phyloP scores from a whole-genome alignment of 2,113 vertebrate species.

The Xiphias gladius region DNA sequence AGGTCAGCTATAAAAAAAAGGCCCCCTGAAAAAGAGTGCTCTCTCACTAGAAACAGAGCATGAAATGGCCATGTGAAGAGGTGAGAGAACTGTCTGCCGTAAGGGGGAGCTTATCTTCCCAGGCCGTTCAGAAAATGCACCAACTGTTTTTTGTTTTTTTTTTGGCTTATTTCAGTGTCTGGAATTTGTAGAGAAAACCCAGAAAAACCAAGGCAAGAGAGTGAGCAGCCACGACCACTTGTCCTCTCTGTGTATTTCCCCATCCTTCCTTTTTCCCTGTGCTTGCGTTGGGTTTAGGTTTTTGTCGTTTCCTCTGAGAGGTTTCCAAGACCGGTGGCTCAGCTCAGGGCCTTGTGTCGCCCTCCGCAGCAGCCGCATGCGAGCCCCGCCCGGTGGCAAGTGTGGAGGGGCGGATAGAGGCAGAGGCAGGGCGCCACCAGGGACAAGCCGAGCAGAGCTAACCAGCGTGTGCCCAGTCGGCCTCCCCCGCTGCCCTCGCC shows the following conservation, averaged over 20 bases:
- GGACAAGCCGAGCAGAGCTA: slow-evolving; percentile 94
- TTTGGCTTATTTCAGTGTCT: slow-evolving; percentile 80
- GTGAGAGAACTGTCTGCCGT: slow-evolving; percentile 75
- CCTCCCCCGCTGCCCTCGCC: slow-evolving; percentile 85
- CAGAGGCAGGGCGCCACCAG: slow-evolving; percentile 98
- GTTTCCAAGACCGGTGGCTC: slow-evolving; percentile 67
- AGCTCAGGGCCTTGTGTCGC: slow-evolving; percentile 94
- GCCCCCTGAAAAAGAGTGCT: slow-evolving; percentile 77
- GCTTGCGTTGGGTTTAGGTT: slow-evolving; percentile 71
- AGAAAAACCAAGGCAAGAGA: slow-evolving; percentile 71
- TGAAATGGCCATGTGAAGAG: slow-evolving; percentile 74
- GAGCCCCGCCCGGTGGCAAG: slow-evolving; percentile 94
- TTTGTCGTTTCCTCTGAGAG: slow-evolving; percentile 26
- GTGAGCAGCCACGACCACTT: slow-evolving; percentile 49
- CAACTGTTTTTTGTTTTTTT: slow-evolving; percentile 59
- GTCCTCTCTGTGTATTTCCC: slow-evolving; percentile 49
- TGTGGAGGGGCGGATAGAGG: slow-evolving; percentile 96
- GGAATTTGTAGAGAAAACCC: slow-evolving; percentile 77
- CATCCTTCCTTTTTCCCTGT: slow-evolving; percentile 73
- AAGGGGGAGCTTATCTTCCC: slow-evolving; percentile 83
- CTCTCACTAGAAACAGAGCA: slow-evolving; percentile 74
- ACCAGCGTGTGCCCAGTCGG: slow-evolving; percentile 96
- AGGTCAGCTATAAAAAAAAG: slow-evolving; percentile 79
- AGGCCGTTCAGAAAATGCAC: slow-evolving; percentile 78
- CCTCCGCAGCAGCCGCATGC: slow-evolving; percentile 96